Base-by-base conservation (phyloP, 1,140 invertebrate species). In the Micrasema minimum region DNA sequence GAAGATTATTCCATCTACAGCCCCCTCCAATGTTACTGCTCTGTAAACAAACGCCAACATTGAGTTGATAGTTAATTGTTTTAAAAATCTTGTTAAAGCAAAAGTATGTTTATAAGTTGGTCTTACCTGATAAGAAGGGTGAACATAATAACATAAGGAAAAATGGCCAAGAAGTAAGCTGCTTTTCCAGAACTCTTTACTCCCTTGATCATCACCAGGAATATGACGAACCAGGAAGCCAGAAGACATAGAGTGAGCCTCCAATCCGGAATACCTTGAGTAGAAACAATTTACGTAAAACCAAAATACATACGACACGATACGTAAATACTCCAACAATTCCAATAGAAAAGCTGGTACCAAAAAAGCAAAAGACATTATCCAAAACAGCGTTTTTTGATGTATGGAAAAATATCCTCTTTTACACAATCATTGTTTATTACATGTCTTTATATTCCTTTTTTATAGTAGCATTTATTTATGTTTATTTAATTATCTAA, bases 131-230 rank as follows among this genome's bases (percentile, higher is more conserved):
- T 86, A 1, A 96, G 82, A 0, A 96, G 81, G 1, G 91, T 89
- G 0, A 91, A 81, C 80, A 96, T 87, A 14, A 96, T 87, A 0
- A 95, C 83, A 78, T 96, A 96, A 0, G 94, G 94, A 77, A 96
- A 96, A 0, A 95, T 78, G 0, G 94, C 94, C 0, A 94, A 86
- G 78, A 96, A 94, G 76, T 95, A 96, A 0, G 92, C 89, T 0
- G 89, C 90, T 81, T 92, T 93, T 38, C 92, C 91, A 0, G 90
- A 91, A 74, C 90, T 91, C 76, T 91, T 89, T 0, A 96, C 91
- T 22, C 95, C 94, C 78, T 90, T 89, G 16, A 91, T 87, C n/a
- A 95, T 88, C 61, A 94, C 90, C 11, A 92, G 75, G 77, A 91
- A 94, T 10, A 95, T 88, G 16, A 90, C 81, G 6, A 91, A 61